These are phyloP conservation scores for Eospalax fontanierii DNA, from an alignment of 2,797 vertebrate genomes.

Conservation along the genomic window DNA sequence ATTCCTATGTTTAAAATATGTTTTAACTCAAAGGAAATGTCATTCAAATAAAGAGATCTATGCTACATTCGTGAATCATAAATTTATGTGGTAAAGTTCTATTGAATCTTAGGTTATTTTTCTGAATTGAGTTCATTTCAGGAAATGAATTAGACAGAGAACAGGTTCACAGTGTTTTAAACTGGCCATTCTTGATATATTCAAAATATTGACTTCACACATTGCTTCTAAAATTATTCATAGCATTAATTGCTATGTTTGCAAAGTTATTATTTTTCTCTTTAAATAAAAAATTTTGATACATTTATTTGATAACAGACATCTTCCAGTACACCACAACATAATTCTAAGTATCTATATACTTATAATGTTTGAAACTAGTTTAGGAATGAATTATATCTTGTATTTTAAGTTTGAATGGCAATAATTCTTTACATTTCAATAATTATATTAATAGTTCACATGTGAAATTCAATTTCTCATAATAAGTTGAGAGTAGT, in stretches of 20 bases:
- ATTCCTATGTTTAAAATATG: constrained; percentile 15
- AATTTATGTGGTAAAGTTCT: constrained; percentile 36
- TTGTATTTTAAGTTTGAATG: constrained; percentile 39
- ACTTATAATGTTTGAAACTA: neutral
- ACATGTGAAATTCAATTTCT: constrained; percentile 1
- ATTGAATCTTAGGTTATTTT: constrained; percentile 13
- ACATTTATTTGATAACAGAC: neutral
- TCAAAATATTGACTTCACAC: constrained; percentile 9
- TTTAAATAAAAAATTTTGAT: neutral
- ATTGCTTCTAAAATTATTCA: neutral
- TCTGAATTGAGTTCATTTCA: constrained; percentile 34
- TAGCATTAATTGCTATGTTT: neutral
- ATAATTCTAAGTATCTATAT: neutral
- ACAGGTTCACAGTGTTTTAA: neutral
- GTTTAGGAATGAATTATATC: constrained; percentile 29
- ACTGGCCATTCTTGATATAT: neutral
- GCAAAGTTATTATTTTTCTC: neutral
- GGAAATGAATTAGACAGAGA: neutral
- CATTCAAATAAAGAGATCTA: constrained; percentile 31
- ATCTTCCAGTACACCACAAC: neutral
- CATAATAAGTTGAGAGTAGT: neutral
- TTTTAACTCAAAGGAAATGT: neutral
- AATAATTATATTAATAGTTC: neutral
- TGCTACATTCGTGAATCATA: neutral
- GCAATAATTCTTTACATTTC: constrained; percentile 50